Conservation (phyloP, 2,888 invertebrate species). For the Ligdia adustata region DNA sequence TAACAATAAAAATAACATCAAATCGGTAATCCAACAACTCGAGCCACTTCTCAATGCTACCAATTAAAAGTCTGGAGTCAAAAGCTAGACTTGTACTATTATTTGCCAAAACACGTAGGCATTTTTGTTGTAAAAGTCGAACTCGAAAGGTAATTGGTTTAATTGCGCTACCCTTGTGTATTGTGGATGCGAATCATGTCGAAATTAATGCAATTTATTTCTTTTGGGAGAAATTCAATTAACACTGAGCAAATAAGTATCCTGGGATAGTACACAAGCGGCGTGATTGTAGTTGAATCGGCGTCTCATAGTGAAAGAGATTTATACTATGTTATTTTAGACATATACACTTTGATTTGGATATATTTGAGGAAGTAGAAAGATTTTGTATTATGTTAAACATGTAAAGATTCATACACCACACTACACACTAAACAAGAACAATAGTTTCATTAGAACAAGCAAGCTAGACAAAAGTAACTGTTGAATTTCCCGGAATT, state of each 20-base stretch:
- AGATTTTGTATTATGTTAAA: too few relatives aligned
- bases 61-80: constrained; percentile 17
- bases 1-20: constrained; percentile 7
- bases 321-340: too few relatives aligned
- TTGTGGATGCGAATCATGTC: constrained; percentile 28
- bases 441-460: too few relatives aligned
- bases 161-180: constrained; percentile 24
- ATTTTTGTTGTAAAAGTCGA: constrained; percentile 16
- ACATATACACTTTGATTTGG: too few relatives aligned
- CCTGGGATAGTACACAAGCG: constrained; percentile 12
- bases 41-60: background rate
- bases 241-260: constrained; percentile 11
- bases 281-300: constrained; percentile 4
- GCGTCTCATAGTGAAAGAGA: background rate
- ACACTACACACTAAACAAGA: too few relatives aligned
- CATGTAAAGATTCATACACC: too few relatives aligned
- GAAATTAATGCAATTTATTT: constrained; percentile 31
- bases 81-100: constrained; percentile 6
- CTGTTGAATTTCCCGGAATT: too few relatives aligned
- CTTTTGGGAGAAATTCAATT: constrained; percentile 25
- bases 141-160: constrained; percentile 26
- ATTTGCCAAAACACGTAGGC: constrained; percentile 8
- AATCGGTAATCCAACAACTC: background rate
- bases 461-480: too few relatives aligned
- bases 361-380: too few relatives aligned